Evolutionary conservation across 2,113 vertebrate species (phyloP).

Genomic region (Pelecanus crispus): DNA sequence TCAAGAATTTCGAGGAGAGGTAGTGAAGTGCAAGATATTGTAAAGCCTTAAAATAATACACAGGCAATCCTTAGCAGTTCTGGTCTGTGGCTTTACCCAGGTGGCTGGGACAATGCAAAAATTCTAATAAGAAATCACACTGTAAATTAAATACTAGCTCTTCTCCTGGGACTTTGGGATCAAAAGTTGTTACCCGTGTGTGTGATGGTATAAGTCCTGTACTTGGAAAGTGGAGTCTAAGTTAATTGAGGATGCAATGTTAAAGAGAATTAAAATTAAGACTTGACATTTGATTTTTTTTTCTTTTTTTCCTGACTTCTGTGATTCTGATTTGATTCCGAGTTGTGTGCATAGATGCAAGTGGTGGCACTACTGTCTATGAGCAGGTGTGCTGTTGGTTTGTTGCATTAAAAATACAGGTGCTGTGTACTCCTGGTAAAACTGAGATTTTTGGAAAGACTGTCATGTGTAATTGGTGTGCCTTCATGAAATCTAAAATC

Average conservation of each 20-base stretch:
- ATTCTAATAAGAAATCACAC: background rate
- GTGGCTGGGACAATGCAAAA: background rate
- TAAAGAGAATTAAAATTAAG: background rate
- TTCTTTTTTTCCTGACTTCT: background rate
- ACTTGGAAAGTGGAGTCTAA: background rate
- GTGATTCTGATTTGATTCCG: background rate
- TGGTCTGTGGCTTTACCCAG: background rate
- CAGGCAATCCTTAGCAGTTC: background rate
- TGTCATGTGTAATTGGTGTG: background rate
- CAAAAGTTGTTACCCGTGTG: background rate
- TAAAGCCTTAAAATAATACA: background rate
- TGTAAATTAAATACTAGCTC: background rate
- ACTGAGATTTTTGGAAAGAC: background rate
- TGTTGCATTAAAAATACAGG: background rate
- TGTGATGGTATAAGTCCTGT: background rate
- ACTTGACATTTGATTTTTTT: background rate
- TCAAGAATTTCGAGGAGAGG: background rate
- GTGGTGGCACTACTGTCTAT: background rate
- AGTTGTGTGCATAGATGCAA: background rate
- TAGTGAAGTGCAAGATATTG: background rate
- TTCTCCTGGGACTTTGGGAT: background rate
- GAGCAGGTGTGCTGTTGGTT: background rate
- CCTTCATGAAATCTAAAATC: background rate
- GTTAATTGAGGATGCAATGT: background rate
- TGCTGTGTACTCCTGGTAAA: background rate